phyloP scores from a whole-genome alignment of 2,797 vertebrate genomes.

The Potorous gilbertii region DNA sequence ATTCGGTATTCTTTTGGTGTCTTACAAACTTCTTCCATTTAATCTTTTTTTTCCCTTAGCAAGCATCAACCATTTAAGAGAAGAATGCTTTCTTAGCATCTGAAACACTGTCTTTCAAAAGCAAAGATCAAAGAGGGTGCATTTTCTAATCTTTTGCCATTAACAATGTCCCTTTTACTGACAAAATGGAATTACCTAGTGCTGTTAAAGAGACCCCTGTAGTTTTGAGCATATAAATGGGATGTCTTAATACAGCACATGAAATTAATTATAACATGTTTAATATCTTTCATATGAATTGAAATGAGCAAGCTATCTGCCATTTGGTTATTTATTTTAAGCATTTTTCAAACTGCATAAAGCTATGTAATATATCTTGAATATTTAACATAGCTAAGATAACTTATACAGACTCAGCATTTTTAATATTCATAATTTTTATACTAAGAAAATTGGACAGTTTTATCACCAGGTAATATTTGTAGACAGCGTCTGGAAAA shows the following conservation, averaged over 20 bases:
- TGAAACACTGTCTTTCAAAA: slow-evolving; percentile 64
- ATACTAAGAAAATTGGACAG: slow-evolving; percentile 39
- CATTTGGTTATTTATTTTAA: slow-evolving; percentile 72
- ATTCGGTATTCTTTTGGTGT: slow-evolving; percentile 57
- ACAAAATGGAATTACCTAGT: slow-evolving; percentile 69
- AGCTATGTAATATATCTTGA: slow-evolving; percentile 44
- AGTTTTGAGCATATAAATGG: slow-evolving; percentile 66
- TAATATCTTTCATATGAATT: slow-evolving; percentile 65
- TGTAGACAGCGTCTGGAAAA: slow-evolving; percentile 55
- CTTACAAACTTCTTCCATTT: slow-evolving; percentile 61
- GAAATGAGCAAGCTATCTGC: slow-evolving; percentile 61
- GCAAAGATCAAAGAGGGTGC: slow-evolving; percentile 72
- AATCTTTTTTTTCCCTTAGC: slow-evolving; percentile 61
- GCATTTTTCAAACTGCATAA: slow-evolving; percentile 21
- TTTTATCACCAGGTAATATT: slow-evolving; percentile 64
- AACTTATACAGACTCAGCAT: slow-evolving; percentile 28
- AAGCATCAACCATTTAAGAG: slow-evolving; percentile 68
- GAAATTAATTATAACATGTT: slow-evolving; percentile 73
- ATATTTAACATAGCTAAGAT: slow-evolving; percentile 58
- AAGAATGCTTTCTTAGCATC: slow-evolving; percentile 65
- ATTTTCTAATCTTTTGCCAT: slow-evolving; percentile 74
- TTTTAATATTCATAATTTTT: slow-evolving; percentile 59
- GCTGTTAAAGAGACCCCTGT: slow-evolving; percentile 65
- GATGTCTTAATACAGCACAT: slow-evolving; percentile 57
- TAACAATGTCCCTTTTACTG: slow-evolving; percentile 63